Base-by-base conservation (phyloP, 2,113 vertebrate genomes). In the Pygoscelis adeliae region DNA sequence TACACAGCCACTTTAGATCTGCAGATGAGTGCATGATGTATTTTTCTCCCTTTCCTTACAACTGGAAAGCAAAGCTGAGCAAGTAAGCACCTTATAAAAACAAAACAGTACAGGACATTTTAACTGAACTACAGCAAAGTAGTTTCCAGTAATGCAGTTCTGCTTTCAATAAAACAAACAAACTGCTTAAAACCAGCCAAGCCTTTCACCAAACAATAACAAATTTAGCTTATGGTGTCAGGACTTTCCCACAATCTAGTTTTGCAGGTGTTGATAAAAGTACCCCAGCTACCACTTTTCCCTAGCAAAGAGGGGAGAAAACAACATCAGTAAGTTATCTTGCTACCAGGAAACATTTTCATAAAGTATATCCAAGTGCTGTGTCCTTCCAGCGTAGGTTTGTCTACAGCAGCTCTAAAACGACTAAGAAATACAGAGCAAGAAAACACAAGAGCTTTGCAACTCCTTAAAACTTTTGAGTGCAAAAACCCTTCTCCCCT, bases 121-220 rank as follows among this genome's bases (percentile, higher is more conserved):
- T 97, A 98, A 97, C 96, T 96, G 71, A 95, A 98, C 97, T 97
- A 96, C 98, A 98, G 98, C 98, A 98, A 99, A 99, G 97, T 92
- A 93, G 93, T 98, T 98, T 98, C 98, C 92, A 97, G 97, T 96
- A 97, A 98, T 83, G 98, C 92, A 97, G 96, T 82, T 92, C 97
- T 97, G 97, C 95, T 97, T 98, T 95, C 98, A 95, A 98, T 98
- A 98, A 98, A 98, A 98, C 97, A 99, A 99, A 98, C 98, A 98
- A 98, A 98, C 98, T 97, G 96, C 95, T 94, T 77, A 69, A 97
- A 98, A 96, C 86, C 85, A 97, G 98, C 97, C 96, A 97, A 98
- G 96, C 87, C 96, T 98, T 97, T 98, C 94, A 89, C 96, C 98
- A 98, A 98, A 98, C 97, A 98, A 98, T 98, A 99, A 98, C 98